Evolutionary conservation across 2,888 invertebrate genomes (phyloP), one percentile per base, ranked within the genome.

Genomic region (Imbricaverruca yamaguchii): DNA sequence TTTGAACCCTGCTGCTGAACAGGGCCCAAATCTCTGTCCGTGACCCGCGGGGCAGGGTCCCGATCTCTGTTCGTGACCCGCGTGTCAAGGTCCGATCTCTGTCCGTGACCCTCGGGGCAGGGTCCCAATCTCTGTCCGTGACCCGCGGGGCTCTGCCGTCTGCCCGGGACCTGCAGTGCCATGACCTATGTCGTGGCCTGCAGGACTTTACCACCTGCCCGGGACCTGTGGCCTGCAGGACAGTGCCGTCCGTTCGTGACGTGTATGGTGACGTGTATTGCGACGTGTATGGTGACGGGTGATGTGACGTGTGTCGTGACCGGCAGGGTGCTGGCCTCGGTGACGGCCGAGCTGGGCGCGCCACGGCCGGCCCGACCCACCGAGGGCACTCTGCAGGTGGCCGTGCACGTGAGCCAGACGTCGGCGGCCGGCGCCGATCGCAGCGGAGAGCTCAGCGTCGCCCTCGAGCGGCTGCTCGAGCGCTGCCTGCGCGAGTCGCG

Each of bases 291-390:
- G 2, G 23, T 10, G 23, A 9, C n/a, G 7, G 0, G 8, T n/a
- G 9, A n/a, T 7, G 18, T n/a, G n/a, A n/a, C 65, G 0, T 7
- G n/a, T 23, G n/a, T 8, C 23, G n/a, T 15, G 57, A 77, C 81
- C 85, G 84, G 63, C 83, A 95, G 95, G 87, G 93, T 94, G 56
- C 87, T 96, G 84, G 93, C 94, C 0, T 94, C 95, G 88, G 94
- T 95, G 9, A 93, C 94, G 10, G 94, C 95, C 88, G 95, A 95
- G 88, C 91, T 98, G 63, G 92, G 92, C 80, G 91, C 91, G 84
- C 97, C 97, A 0, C 94, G 94, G 87, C 90, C 92, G 63, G 92
- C 93, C 0, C 89, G 96, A 74, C 94, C 96, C 0, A 94, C 93
- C 86, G 97, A 98, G 87, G 97, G 97, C 1, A 90, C 93, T 83